Conservation (phyloP, 1,140 invertebrate genomes). For the Leptinotarsa undecemlineata region DNA sequence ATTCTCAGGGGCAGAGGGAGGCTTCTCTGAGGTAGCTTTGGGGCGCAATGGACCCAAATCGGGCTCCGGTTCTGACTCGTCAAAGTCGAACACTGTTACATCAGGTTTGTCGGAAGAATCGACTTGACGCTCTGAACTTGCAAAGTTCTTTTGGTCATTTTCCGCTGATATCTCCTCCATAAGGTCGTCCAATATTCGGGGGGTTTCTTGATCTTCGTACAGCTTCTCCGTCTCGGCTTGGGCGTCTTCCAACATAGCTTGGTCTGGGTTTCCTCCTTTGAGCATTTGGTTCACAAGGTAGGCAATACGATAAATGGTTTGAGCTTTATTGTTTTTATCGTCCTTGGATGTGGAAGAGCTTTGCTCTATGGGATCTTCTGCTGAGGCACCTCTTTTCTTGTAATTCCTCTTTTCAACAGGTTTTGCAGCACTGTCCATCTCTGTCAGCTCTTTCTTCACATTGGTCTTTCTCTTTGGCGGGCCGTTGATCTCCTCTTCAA, state of each 20-base stretch:
- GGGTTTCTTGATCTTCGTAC: too few species aligned
- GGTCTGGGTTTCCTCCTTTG: too few species aligned
- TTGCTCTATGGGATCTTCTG: neutral
- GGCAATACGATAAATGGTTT: too few species aligned
- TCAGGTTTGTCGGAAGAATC: neutral
- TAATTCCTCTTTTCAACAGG: neutral
- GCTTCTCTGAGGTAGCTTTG: neutral
- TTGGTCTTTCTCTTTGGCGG: neutral
- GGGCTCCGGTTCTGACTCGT: slow-evolving; percentile 22
- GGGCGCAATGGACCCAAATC: neutral
- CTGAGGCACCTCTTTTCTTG: too few species aligned
- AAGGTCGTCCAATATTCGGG: too few species aligned
- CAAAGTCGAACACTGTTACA: slow-evolving; percentile 26
- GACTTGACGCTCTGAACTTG: too few species aligned
- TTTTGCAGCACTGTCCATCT: neutral
- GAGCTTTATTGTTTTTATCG: neutral
- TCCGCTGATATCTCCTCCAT: too few species aligned
- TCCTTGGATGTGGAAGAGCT: neutral
- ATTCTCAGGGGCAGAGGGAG: neutral
- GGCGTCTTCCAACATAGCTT: too few species aligned
- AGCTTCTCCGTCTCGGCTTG: too few species aligned
- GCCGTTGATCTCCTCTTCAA: too few species aligned
- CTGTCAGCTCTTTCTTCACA: neutral
- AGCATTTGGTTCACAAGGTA: too few species aligned
- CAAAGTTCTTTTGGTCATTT: too few species aligned